These are phyloP conservation scores for Salarias fasciatus DNA, from an alignment of 2,797 vertebrate species.

Conservation along the genomic window DNA sequence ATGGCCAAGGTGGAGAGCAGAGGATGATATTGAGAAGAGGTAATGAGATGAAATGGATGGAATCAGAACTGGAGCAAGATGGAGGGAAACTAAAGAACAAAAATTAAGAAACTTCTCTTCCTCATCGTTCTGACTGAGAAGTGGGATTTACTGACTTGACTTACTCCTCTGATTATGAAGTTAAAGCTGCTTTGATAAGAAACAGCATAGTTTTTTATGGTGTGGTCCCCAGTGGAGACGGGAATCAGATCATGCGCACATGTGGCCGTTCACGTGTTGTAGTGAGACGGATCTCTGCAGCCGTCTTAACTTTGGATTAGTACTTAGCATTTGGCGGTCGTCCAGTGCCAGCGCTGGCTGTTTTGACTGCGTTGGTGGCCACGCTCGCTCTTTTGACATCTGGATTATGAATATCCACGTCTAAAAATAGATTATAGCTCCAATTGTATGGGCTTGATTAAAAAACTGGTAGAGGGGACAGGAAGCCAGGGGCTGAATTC, in stretches of 20 bases:
- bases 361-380: constrained; percentile 28
- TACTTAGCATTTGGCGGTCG: constrained; percentile 21
- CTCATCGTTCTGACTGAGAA: no score
- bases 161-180: no score
- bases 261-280: neutral
- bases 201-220: no score
- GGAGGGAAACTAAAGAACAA: neutral
- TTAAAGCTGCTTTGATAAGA: no score
- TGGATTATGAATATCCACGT: constrained; percentile 46
- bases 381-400: constrained; percentile 33
- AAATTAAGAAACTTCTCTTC: neutral
- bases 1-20: constrained; percentile 10
- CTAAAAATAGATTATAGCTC: constrained; percentile 53
- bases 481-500: no score
- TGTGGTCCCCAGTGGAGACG: no score
- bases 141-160: no score
- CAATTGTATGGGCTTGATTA: constrained; percentile 26
- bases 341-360: constrained; percentile 14
- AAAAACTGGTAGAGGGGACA: constrained; percentile 28
- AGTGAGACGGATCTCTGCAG: neutral
- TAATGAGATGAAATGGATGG: neutral
- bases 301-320: constrained; percentile 42
- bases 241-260: neutral
- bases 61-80: neutral
- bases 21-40: neutral